Percentiles rank a stretch among this genome's conserved stretches.
Conservation (phyloP, 2,888 invertebrate species). For the Meghimatium bilineatum region DNA sequence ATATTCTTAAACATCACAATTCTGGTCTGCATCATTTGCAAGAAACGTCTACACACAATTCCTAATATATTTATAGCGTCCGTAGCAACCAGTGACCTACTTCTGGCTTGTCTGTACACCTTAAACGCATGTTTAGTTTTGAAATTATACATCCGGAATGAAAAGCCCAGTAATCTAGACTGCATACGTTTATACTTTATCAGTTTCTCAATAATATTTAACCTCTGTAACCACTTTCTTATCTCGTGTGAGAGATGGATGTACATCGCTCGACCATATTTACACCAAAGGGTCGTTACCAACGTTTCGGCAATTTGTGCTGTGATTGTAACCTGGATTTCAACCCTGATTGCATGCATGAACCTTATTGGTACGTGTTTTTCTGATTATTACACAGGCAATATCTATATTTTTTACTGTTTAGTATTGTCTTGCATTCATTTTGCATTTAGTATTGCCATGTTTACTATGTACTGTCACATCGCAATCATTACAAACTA, state of each 20-base stretch:
- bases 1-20: not conserved
- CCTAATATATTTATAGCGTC: slow-evolving; percentile 9
- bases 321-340: not conserved
- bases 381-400: not conserved
- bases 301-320: not conserved
- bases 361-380: not conserved
- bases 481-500: not conserved
- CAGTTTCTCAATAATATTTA: not conserved
- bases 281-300: slow-evolving; percentile 8
- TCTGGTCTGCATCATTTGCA: not conserved
- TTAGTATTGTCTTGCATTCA: slow-evolving; percentile 1
- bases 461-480: not conserved
- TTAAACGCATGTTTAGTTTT: not conserved
- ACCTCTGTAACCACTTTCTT: not conserved
- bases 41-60: not conserved
- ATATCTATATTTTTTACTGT: not conserved
- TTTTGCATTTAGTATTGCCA: not conserved
- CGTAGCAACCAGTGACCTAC: not conserved
- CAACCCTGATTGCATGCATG: not conserved
- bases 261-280: slow-evolving; percentile 19
- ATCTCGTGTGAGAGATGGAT: not conserved
- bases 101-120: not conserved
- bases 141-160: no score
- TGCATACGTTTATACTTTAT: not conserved
- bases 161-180: not conserved